A percentile compares a stretch with the other conserved stretches of the same genome.
phyloP scores from a whole-genome alignment of 2,888 invertebrate genomes.

The Vesta saturnalis region DNA sequence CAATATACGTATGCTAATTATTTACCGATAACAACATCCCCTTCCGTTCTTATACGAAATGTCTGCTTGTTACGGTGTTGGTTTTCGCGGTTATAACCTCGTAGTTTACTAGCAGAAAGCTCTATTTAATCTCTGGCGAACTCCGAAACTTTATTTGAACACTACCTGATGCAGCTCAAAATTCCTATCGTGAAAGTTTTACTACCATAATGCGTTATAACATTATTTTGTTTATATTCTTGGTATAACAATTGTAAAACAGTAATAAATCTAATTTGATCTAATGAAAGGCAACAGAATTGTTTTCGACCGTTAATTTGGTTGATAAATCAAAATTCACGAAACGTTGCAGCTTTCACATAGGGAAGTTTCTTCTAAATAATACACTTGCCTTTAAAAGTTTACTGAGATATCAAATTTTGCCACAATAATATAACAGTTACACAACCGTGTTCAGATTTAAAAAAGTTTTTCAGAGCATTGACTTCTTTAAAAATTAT shows the following conservation, averaged over 20 bases:
- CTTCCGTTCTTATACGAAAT: slow-evolving; percentile 31
- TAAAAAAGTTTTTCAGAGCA: slow-evolving; percentile 18
- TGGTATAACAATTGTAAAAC: not conserved
- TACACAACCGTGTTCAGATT: slow-evolving; percentile 19
- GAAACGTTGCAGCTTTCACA: slow-evolving; percentile 23
- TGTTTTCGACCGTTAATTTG: slow-evolving; percentile 11
- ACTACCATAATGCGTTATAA: not conserved
- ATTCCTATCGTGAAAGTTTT: slow-evolving; percentile 16
- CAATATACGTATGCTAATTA: slow-evolving; percentile 20
- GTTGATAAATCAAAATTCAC: slow-evolving; percentile 22
- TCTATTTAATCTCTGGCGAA: slow-evolving; percentile 24
- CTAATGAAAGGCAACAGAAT: not conserved
- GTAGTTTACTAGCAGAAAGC: slow-evolving; percentile 23
- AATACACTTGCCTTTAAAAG: slow-evolving; percentile 29
- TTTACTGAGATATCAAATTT: slow-evolving; percentile 32
- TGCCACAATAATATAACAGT: slow-evolving; percentile 32
- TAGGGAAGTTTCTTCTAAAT: slow-evolving; percentile 22
- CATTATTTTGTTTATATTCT: not conserved
- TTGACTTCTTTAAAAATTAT: slow-evolving; percentile 14
- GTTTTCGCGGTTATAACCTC: slow-evolving; percentile 21
- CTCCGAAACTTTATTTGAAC: slow-evolving; percentile 21
- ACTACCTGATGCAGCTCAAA: slow-evolving; percentile 25
- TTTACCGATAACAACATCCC: slow-evolving; percentile 33
- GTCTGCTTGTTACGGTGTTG: slow-evolving; percentile 25
- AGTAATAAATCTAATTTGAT: not conserved